These are phyloP conservation scores for Parnassius smintheus DNA, from an alignment of 2,888 invertebrate genomes.

Conservation along the genomic window DNA sequence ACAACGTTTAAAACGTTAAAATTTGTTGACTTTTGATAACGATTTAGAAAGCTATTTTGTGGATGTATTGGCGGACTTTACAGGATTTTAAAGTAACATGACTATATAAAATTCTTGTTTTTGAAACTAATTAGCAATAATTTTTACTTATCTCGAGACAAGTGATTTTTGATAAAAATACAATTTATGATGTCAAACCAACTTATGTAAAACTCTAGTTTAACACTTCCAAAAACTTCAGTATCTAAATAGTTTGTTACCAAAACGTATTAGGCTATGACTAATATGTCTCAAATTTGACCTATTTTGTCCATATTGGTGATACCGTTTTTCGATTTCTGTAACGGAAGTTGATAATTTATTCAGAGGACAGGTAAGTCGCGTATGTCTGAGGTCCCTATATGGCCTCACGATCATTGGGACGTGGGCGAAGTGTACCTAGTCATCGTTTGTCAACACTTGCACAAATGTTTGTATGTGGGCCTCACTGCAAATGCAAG, in stretches of 20 bases:
- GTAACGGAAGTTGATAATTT: slow-evolving; percentile 60
- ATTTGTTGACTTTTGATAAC: too few species aligned
- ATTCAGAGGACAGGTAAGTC: slow-evolving; percentile 54
- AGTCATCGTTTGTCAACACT: slow-evolving; percentile 52
- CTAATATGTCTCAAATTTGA: slow-evolving; percentile 40
- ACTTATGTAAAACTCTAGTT: not conserved
- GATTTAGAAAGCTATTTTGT: too few species aligned
- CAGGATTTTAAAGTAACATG: too few species aligned
- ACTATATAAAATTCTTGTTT: too few species aligned
- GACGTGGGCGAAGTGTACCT: slow-evolving; percentile 60
- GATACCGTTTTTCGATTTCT: slow-evolving; percentile 55
- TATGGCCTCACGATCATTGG: slow-evolving; percentile 46
- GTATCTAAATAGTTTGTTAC: slow-evolving; percentile 20
- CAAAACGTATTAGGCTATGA: slow-evolving; percentile 36
- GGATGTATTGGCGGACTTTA: too few species aligned
- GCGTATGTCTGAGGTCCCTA: slow-evolving; percentile 47
- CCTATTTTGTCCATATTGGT: slow-evolving; percentile 40
- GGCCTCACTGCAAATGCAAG: not conserved
- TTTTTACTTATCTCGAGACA: too few species aligned
- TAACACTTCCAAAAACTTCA: slow-evolving; percentile 11
- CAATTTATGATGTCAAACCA: too few species aligned
- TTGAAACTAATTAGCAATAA: too few species aligned
- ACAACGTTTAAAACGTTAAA: too few species aligned
- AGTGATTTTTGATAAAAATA: too few species aligned
- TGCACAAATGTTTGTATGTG: slow-evolving; percentile 38